Evolutionary conservation across 2,888 invertebrate species (phyloP), one percentile per base, ranked within the genome.

Genomic region (Plemyria rubiginata): DNA sequence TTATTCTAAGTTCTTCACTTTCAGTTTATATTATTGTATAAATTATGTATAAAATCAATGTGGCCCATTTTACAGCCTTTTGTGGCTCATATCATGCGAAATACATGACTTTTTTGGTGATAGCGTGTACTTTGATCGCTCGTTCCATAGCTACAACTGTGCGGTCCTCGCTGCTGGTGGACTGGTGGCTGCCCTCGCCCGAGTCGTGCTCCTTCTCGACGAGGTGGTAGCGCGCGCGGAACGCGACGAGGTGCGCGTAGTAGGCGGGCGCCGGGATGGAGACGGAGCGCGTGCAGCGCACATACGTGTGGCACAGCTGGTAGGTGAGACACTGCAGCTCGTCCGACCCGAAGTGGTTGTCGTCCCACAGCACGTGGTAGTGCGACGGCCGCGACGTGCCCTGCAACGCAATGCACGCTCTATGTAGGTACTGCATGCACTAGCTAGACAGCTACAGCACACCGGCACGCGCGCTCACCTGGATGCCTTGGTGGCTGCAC

Each of bases 91-190:
- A 43, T 67, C 65, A 99, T 87, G 99, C 99, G 93, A 99, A 99
- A 94, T 99, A 99, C 99, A 99, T 99, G 88, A 99, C 99, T 94
- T 99, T 98, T 93, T 99, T 99, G 82, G 99, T 99, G 92, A 99
- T 99, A 40, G 99, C 98, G 93, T 99, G 99, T 65, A 99, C 99
- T 40, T 99, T 99, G 77, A 99, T 99, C 70, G 99, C 99, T 76
- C 99, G 95, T 46, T 99, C 98, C 98, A 99, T 98, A 68, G 99
- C 99, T 68, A 98, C 97, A 32, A 98, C 98, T 67, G 98, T 99
- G 79, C 99, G 95, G 90, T 99, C 99, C 91, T 99, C 99, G 78
- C 98, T 98, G 89, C 98, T 98, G 69, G 98, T 98, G 50, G 99
- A 99, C 91, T 99, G 98, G 91, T 99, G 98, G 79, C 97, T 98